These are phyloP conservation scores for Trigoniulus corallinus DNA, from an alignment of 1,140 invertebrate genomes.

Conservation along the genomic window DNA sequence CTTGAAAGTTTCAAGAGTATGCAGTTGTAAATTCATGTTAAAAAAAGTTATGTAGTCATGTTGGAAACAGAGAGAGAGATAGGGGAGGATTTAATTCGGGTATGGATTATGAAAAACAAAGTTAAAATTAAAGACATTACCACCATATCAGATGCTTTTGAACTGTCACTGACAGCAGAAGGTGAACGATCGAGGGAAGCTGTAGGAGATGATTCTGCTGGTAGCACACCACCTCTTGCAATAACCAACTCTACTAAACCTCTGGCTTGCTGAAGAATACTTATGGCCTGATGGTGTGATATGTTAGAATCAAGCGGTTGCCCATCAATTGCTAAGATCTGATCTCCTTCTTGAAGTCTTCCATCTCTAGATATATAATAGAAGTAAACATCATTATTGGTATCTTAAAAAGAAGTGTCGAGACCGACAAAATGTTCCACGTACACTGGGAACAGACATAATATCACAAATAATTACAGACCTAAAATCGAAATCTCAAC, in stretches of 20 bases:
- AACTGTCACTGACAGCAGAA: conserved; percentile 50
- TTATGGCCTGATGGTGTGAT: conserved; percentile 71
- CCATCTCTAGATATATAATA: conserved; percentile 45
- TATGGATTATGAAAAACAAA: neutral
- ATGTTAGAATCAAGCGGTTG: conserved; percentile 59
- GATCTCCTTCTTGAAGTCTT: conserved; percentile 59
- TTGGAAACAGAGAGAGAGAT: too few relatives aligned
- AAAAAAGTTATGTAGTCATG: too few relatives aligned
- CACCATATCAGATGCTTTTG: conserved; percentile 55
- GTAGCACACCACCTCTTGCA: conserved; percentile 33
- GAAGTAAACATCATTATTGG: too few relatives aligned
- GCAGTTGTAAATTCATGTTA: too few relatives aligned
- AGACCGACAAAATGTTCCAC: too few relatives aligned
- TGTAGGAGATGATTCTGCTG: conserved; percentile 11
- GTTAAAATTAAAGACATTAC: conserved; percentile 23
- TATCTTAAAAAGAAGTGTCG: too few relatives aligned
- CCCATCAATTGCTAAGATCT: conserved; percentile 75
- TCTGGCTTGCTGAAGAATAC: conserved; percentile 57
- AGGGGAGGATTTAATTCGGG: too few relatives aligned
- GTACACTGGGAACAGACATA: too few relatives aligned
- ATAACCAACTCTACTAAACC: conserved; percentile 56
- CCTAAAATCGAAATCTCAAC: too few relatives aligned
- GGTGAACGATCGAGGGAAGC: conserved; percentile 35
- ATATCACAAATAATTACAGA: too few relatives aligned
- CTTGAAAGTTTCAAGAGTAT: too few relatives aligned